These are phyloP conservation scores for Mallateleia sp. DNA, from an alignment of 2,888 invertebrate genomes.

Conservation along the genomic window DNA sequence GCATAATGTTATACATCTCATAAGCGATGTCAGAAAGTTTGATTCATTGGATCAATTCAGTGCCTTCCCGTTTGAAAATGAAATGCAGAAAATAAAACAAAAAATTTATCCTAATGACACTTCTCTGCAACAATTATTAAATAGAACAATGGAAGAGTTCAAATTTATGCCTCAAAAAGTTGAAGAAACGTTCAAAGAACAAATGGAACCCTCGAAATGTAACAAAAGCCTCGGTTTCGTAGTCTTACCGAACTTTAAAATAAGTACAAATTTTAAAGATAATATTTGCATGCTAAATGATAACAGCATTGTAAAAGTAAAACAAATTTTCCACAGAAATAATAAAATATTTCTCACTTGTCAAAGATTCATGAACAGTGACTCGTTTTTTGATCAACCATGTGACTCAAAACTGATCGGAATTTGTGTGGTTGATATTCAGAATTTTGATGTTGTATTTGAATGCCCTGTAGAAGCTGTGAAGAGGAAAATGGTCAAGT, in stretches of 20 bases:
- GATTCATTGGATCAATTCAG: not conserved
- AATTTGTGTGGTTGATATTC: conserved; percentile 3
- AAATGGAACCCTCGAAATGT: no score
- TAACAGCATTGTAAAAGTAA: not conserved
- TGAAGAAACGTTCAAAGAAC: no score
- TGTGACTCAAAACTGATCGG: conserved; percentile 15
- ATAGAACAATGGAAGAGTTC: not conserved
- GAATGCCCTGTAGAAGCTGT: no score
- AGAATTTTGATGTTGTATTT: no score
- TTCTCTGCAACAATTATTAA: not conserved
- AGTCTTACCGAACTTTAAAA: no score
- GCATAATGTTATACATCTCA: not conserved
- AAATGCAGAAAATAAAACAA: no score
- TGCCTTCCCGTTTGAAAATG: no score
- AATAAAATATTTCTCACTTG: no score
- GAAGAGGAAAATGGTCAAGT: conserved; percentile 12
- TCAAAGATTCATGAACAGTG: no score
- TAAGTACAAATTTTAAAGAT: not conserved
- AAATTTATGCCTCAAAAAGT: not conserved
- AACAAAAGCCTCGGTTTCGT: no score
- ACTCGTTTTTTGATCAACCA: not conserved
- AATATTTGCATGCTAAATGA: not conserved
- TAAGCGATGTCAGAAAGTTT: not conserved
- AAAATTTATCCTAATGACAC: no score
- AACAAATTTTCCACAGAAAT: not conserved